Evolutionary conservation across 2,797 vertebrate genomes (phyloP), one percentile per base, ranked within the genome.

Genomic region (Acomys russatus): DNA sequence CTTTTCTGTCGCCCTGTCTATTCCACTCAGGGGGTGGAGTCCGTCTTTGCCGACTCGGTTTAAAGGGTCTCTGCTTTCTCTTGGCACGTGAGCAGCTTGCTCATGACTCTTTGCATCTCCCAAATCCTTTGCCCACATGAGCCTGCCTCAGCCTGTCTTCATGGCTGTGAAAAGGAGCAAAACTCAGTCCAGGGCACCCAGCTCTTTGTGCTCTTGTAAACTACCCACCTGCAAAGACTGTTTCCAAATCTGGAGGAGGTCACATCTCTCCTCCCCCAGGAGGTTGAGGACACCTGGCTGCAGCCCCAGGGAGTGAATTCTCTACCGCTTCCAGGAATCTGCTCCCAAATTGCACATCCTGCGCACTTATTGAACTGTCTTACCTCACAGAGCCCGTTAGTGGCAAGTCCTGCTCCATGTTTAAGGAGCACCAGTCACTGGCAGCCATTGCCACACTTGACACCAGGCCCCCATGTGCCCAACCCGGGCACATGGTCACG

Each of bases 161-260:
- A 70, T n/a, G 25, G 22, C 63, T 83, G 89, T 64, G 33, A 30
- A 70, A 83, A 91, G 83, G 64, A 54, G 68, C 38, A 74, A 82
- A 51, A 6, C 49, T 74, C 56, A 11, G 73, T 49, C 61, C 88
- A 56, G 20, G 88, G 2, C 64, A 51, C 4, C 33, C 0, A 0
- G 56, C 77, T 91, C 70, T 78, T 90, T 59, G 74, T 54, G 9
- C 84, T 74, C 38, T 78, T 96, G 68, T 88, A 38, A 64, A n/a
- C 90, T 93, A 93, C 92, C 86, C 94, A 88, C 78, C 30, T 0
- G 4, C 63, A 80, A 35, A 92, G 64, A 74, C 82, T 94, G 22
- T 96, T 96, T 95, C 94, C 88, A 95, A 94, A 89, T 35, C 63
- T 74, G 77, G 73, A 91, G 59, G 49, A 85, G 83, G 79, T 85